Conservation (phyloP, 64 coral and sea anemone species). For the Dendrophyllia cribrosa region DNA sequence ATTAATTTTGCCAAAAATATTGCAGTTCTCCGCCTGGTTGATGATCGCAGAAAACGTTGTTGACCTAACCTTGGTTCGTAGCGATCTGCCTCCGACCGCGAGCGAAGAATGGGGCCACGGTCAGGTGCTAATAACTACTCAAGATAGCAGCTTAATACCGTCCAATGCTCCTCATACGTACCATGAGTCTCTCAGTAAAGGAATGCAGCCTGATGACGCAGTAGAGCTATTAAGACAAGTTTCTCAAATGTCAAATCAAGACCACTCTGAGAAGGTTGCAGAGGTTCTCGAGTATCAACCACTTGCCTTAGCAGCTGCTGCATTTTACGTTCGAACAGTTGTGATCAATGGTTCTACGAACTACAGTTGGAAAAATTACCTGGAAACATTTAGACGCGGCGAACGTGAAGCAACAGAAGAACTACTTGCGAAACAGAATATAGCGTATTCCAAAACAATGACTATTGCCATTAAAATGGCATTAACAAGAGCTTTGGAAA, state of each 20-base stretch:
- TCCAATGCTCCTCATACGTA: background rate
- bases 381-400: constrained; percentile 23
- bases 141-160: background rate
- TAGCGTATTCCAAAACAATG: constrained; percentile 55
- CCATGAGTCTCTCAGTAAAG: background rate
- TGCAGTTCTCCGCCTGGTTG: background rate
- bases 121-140: constrained; percentile 4
- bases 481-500: constrained; percentile 21
- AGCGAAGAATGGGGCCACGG: constrained; percentile 35
- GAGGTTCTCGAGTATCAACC: constrained; percentile 35
- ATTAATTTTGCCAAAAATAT: background rate
- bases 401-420: constrained; percentile 54
- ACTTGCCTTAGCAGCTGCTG: constrained; percentile 18
- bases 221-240: constrained; percentile 6
- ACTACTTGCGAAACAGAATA: constrained; percentile 2
- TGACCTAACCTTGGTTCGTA: background rate
- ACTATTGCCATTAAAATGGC: constrained; percentile 47
- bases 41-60: background rate
- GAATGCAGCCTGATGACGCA: constrained; percentile 31
- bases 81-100: background rate
- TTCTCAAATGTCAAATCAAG: constrained; percentile 10
- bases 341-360: background rate
- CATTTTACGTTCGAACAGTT: constrained; percentile 23
- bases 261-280: constrained; percentile 6
- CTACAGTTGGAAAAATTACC: constrained; percentile 38